Percentiles rank a stretch among this genome's conserved stretches.
These are phyloP conservation scores for Parasteatoda tepidariorum DNA, from an alignment of 1,140 invertebrate genomes.

Conservation along the genomic window DNA sequence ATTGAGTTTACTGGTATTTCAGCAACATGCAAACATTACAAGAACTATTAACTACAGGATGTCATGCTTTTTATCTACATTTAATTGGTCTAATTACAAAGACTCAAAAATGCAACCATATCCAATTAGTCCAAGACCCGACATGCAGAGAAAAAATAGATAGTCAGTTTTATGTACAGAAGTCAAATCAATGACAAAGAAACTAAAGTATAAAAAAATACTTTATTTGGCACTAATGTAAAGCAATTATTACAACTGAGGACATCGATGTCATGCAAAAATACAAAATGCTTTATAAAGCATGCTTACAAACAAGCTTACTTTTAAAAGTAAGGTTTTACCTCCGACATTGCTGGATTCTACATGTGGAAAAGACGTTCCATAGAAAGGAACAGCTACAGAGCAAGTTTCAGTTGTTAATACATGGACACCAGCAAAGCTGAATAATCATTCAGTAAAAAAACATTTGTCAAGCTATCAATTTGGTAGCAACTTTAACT, in stretches of 20 bases:
- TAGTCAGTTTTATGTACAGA: not conserved
- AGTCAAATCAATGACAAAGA: constrained; percentile 60
- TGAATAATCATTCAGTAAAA: not conserved
- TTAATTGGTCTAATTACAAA: no score
- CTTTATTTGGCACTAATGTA: constrained; percentile 44
- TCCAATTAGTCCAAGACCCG: no score
- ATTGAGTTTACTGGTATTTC: no score
- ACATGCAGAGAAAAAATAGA: no score
- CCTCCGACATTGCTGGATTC: constrained; percentile 55
- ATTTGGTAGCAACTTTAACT: no score
- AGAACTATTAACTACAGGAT: no score
- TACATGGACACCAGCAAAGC: constrained; percentile 45
- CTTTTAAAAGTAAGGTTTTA: constrained; percentile 40
- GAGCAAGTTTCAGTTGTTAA: constrained; percentile 54
- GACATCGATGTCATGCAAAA: constrained; percentile 32
- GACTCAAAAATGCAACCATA: no score
- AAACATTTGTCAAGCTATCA: not conserved
- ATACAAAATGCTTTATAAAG: constrained; percentile 20
- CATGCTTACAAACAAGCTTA: constrained; percentile 54
- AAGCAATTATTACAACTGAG: constrained; percentile 46
- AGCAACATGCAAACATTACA: no score
- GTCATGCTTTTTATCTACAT: no score
- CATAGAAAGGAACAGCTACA: constrained; percentile 61
- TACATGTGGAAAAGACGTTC: constrained; percentile 52
- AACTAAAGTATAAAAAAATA: constrained; percentile 41